Base-by-base conservation (phyloP, 2,113 vertebrate species). In the Alethe diademata region DNA sequence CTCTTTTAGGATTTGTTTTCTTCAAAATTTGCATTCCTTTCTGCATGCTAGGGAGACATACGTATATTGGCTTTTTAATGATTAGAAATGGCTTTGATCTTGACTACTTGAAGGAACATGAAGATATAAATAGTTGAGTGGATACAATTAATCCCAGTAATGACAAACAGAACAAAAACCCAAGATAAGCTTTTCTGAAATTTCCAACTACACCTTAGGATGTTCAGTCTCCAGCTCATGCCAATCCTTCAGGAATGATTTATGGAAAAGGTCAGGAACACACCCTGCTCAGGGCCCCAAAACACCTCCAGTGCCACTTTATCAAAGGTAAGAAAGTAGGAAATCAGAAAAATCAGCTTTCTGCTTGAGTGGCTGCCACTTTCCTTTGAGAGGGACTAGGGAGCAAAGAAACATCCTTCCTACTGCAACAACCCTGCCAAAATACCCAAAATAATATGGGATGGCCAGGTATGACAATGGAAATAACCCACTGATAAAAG, bases 11-110 rank as follows among this genome's bases (percentile, higher is more conserved):
- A 94, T 93, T 93, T 94, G 85, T 94, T 94, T 94, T 78, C 56
- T 45, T 45, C 51, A 60, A 35, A 66, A 88, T 88, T 78, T 95
- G 85, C 78, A 86, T 95, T 93, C 36, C 75, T 74, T 73, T 78
- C 78, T 86, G 82, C 56, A 56, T 61, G 31, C 75, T 66, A 88
- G 88, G 82, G 56, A 95, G 72, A 78, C 71, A 45, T 11, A 78
- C 0, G 2, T 40, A 36, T n/a, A 60, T 70, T 94, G 88, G 64
- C 47, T 92, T 78, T 91, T 86, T 78, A 92, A 78, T 78, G 71
- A 94, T 88, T 92, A 93, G 82, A 78, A 95, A 83, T 61, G 36
- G 53, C 92, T 96, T 97, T 97, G 96, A 96, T 96, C 93, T 92
- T 61, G 75, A 71, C 93, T 92, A 80, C 90, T 93, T 60, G 90